Base-by-base conservation (phyloP, 1,140 invertebrate species). In the Dreissena rostriformis region DNA sequence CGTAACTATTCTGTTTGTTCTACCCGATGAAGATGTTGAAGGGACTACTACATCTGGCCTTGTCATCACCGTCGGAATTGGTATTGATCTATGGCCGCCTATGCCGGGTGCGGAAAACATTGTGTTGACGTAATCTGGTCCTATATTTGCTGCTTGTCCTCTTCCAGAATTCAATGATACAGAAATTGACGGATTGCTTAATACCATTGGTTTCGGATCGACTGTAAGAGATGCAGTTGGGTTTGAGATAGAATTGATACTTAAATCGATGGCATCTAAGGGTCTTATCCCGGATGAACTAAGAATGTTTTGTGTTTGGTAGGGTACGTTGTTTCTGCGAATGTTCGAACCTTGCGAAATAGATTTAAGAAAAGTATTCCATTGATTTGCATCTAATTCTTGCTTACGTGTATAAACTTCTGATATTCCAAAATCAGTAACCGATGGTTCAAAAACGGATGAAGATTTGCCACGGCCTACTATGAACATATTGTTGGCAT, bases 371-470 rank as follows among this genome's bases (percentile, higher is more conserved):
- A 61, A 61, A 19, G 57, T 61, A 61, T 61, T 61, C 80, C 80
- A 82, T 51, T 82, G 57, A n/a, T 52, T 53, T 1, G 80, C 52
- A 75, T 82, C 68, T 29, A 82, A 51, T 49, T 75, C 53, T 53
- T 82, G 80, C 52, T 68, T n/a, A 49, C 80, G 39, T 14, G 71
- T 74, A 51, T 68, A 82, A 26, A 82, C 68, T 74, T 82, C 80
- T 12, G 80, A 71, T 22, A 82, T 65, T 14, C 80, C 80, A 82
- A 67, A 82, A 24, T 75, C 57, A 52, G 66, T 63, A 67, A 75
- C 80, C 2, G 71, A 22, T 17, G 52, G 28, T 39, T 68, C 67
- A 8, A 26, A 68, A 61, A 39, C 39, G 2, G 57, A 24, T 55
- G 65, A 65, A 61, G 57, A 65, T 68, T n/a, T 68, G 10, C 63